Base-by-base conservation (phyloP, 2,113 vertebrate genomes). In the Embiotoca jacksoni region DNA sequence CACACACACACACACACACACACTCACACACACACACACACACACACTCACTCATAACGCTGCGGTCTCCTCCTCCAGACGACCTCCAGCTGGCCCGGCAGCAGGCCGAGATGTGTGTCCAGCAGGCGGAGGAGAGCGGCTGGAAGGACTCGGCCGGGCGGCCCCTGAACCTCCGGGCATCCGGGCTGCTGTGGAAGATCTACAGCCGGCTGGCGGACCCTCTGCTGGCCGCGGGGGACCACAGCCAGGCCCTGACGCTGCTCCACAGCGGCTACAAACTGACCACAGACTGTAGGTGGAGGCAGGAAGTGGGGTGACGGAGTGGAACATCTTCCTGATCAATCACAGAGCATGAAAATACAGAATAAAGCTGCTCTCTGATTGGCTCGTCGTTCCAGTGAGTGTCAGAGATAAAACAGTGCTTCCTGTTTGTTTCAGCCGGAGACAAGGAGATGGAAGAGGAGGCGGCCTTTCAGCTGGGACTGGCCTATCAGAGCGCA, bases 401-500 rank as follows among this genome's bases (percentile, higher is more conserved):
- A 23, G 23, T 23, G 23, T 23, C 23, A 23, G 6, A 41, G 9
- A 41, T 41, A 41, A 41, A 41, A 41, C 39, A 41, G 3, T 5
- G 39, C 39, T 10, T 49, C 30, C 6, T 41, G 5, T 79, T 0
- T 73, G 57, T 65, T 74, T 73, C 71, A 92, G 91, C 55, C 54
- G 81, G 72, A 53, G 78, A 91, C 76, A 80, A 75, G 75, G 46
- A 62, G 1, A 7, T 72, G 0, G 55, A 91, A 47, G 86, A 56
- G 3, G 74, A 83, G 7, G 77, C 77, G 0, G 16, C 57, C 1
- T 84, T 85, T 46, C 67, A 16, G 7, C 63, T 90, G 0, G 91
- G 90, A 39, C 77, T 86, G 56, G 23, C 72, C 66, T 72, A 86
- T 68, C 90, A 89, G 82, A 54, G 54, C 0, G 33, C 75, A 44